Evolutionary conservation across 2,888 invertebrate genomes (phyloP).

Genomic region (Molorchus minor): DNA sequence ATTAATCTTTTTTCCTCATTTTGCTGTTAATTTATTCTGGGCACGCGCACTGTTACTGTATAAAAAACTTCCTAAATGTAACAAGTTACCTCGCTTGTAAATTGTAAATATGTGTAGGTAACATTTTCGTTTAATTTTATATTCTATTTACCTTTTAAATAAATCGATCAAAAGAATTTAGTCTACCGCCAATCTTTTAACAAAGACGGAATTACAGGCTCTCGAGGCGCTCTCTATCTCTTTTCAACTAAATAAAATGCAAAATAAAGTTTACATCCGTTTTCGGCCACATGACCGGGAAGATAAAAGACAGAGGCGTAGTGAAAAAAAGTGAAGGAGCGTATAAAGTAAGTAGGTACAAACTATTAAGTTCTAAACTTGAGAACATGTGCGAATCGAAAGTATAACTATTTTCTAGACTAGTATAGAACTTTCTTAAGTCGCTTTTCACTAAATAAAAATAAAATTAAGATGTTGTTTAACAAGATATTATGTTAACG

Average conservation of each 20-base stretch:
- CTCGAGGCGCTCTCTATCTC: constrained; percentile 33
- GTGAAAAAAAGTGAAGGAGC: neutral
- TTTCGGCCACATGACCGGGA: constrained; percentile 43
- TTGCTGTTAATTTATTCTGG: too few relatives aligned
- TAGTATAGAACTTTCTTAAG: neutral
- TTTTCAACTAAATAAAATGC: constrained; percentile 13
- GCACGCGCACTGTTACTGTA: too few relatives aligned
- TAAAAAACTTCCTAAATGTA: too few relatives aligned
- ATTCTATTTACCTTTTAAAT: constrained; percentile 23
- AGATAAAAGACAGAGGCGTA: constrained; percentile 30
- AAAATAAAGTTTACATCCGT: constrained; percentile 41
- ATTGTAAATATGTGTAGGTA: too few relatives aligned
- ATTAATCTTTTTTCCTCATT: too few relatives aligned
- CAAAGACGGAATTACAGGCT: constrained; percentile 43
- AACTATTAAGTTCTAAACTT: neutral
- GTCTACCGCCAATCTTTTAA: constrained; percentile 38
- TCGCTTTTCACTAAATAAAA: neutral
- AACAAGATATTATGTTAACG: neutral
- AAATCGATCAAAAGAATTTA: constrained; percentile 38
- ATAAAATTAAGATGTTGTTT: neutral
- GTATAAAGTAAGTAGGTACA: neutral
- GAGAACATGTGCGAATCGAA: neutral
- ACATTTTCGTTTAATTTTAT: too few relatives aligned
- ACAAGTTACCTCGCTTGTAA: too few relatives aligned
- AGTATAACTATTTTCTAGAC: neutral